Base-by-base conservation (phyloP, 2,888 invertebrate species). In the Melieria omissa region DNA sequence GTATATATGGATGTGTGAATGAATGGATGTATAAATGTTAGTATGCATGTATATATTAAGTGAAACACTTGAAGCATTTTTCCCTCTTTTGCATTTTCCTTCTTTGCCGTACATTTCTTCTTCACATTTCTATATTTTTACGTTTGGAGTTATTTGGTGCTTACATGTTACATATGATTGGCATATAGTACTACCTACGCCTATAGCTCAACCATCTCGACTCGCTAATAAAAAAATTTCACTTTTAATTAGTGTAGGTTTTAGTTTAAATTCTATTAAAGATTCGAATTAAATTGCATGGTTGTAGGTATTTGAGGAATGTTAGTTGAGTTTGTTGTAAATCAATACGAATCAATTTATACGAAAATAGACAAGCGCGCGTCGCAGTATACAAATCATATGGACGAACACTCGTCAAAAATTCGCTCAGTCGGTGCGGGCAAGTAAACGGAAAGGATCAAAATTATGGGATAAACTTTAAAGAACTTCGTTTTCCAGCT, bases 351-450 rank as follows among this genome's bases (percentile, higher is more conserved):
- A 29, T 29, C 29, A 29, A 29, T 29, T 29, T 29, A 29, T 29
- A 29, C 29, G 29, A 29, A 29, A 29, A 29, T 29, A 29, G 29
- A 29, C 29, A 29, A 29, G 29, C 29, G 29, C 29, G 29, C 29
- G 29, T 29, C 2, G 29, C 29, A 29, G 29, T 29, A 29, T 80
- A 78, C 80, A 80, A 81, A 80, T 76, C 80, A 79, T 52, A 52
- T 52, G 4, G 52, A 52, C 14, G 29, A 3, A 29, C 29, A 29
- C 29, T 29, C 29, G 7, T 5, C 14, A 52, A 52, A 52, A 52
- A 5, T n/a, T 52, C n/a, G 14, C 12, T 5, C 52, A 52, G 14
- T n/a, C 12, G 49, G 12, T 49, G 12, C 52, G 14, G 14, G 14
- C 12, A 49, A 49, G 12, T 10, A 49, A 49, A 49, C 9, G 12